Conservation (phyloP, 2,113 vertebrate species). For the Nycticryphes semicollaris region DNA sequence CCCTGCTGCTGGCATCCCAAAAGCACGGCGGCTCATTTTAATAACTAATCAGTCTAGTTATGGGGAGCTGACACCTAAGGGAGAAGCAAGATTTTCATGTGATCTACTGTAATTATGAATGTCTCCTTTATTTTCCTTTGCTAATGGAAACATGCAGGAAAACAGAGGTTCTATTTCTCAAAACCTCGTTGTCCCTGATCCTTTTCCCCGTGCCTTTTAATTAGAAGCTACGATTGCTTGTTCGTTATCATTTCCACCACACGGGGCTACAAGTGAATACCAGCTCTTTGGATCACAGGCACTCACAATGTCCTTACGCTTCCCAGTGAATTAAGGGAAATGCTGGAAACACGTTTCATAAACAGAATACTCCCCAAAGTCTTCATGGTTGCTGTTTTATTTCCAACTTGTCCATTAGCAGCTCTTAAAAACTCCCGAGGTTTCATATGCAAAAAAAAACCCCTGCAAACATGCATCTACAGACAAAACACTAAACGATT, state of each 20-base stretch:
- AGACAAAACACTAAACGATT: background rate
- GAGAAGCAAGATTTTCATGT: background rate
- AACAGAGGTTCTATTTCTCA: background rate
- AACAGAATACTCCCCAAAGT: background rate
- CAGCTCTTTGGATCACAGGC: background rate
- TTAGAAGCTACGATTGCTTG: background rate
- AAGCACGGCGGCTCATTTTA: rapidly evolving
- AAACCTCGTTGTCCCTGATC: background rate
- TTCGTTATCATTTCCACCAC: background rate
- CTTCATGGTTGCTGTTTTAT: background rate
- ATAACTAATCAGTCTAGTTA: background rate
- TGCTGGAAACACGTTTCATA: background rate
- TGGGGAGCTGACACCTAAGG: background rate
- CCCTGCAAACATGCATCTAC: background rate
- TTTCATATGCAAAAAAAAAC: background rate
- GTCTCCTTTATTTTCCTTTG: background rate
- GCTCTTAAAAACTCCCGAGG: background rate
- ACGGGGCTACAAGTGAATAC: background rate
- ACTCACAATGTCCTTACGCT: background rate
- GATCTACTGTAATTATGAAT: background rate
- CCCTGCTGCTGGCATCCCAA: background rate
- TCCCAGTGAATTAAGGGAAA: background rate
- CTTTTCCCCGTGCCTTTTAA: background rate
- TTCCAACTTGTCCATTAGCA: background rate
- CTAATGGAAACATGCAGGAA: background rate